Percentiles rank a stretch among this genome's conserved stretches.
These are phyloP conservation scores for Tupaia chinensis DNA, from an alignment of 2,113 vertebrate species.

Conservation along the genomic window DNA sequence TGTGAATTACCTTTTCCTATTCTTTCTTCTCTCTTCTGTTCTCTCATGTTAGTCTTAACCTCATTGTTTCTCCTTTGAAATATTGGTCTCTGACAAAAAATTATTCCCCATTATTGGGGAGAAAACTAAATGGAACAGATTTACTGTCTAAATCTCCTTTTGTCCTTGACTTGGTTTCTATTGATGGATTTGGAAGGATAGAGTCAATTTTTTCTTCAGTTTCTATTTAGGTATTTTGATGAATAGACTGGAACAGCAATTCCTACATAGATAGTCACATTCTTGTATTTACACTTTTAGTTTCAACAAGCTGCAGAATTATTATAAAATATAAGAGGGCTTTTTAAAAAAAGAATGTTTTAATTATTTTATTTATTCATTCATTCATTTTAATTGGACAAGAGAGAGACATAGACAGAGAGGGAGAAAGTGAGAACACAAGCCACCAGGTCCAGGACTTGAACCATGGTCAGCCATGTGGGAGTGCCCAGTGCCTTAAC, in stretches of 20 bases:
- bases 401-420: too few species aligned
- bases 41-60: not conserved
- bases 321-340: not conserved
- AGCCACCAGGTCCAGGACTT: too few species aligned
- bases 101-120: not conserved
- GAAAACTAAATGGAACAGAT: not conserved
- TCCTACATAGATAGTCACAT: not conserved
- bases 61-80: not conserved
- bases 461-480: too few species aligned
- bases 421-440: too few species aligned
- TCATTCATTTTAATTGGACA: too few species aligned
- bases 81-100: not conserved
- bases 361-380: too few species aligned
- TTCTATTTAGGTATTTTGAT: not conserved
- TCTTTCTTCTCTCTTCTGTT: not conserved
- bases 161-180: not conserved
- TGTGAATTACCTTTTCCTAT: not conserved
- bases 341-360: too few species aligned
- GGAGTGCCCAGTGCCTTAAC: too few species aligned
- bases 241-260: not conserved
- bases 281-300: not conserved
- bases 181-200: not conserved
- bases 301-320: not conserved
- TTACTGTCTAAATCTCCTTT: not conserved
- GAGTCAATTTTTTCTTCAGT: not conserved